phyloP scores from a whole-genome alignment of 1,140 invertebrate genomes.

The Dendrolimus punctatus region DNA sequence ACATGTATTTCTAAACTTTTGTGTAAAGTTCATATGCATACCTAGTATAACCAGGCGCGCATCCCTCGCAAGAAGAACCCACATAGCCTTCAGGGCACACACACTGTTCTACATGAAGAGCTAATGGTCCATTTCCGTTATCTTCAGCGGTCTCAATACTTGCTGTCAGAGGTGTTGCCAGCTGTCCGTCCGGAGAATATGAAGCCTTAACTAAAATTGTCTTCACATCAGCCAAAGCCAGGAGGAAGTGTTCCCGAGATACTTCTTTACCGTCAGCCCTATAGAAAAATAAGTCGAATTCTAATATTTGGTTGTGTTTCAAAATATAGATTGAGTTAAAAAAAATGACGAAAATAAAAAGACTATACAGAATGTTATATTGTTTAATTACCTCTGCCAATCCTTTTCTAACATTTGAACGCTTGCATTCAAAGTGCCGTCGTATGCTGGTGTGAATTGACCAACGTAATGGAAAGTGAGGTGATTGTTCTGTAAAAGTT shows the following conservation, averaged over 20 bases:
- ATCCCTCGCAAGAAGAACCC: slow-evolving; percentile 92
- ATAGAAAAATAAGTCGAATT: slow-evolving; percentile 6
- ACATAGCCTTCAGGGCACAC: slow-evolving; percentile 84
- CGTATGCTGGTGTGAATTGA: slow-evolving; percentile 28
- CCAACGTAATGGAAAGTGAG: slow-evolving; percentile 53
- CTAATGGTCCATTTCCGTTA: slow-evolving; percentile 76
- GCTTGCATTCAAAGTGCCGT: slow-evolving; percentile 36
- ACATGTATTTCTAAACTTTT: too few species aligned
- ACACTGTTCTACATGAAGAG: slow-evolving; percentile 91
- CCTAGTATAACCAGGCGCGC: slow-evolving; percentile 89
- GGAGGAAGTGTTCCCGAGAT: slow-evolving; percentile 90
- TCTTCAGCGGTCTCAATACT: slow-evolving; percentile 86
- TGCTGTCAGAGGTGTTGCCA: slow-evolving; percentile 82
- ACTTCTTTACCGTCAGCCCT: slow-evolving; percentile 85
- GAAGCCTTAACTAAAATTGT: slow-evolving; percentile 94
- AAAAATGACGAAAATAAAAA: neutral
- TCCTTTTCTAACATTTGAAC: slow-evolving; percentile 44
- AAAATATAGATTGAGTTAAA: neutral
- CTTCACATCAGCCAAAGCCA: slow-evolving; percentile 92
- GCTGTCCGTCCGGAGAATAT: slow-evolving; percentile 85
- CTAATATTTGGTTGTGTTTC: too few species aligned
- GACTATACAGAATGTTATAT: slow-evolving; percentile 1
- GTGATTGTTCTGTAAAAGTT: slow-evolving; percentile 36
- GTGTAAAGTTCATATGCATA: slow-evolving; percentile 11
- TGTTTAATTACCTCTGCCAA: slow-evolving; percentile 43